Evolutionary conservation across 2,888 invertebrate genomes (phyloP).

Genomic region (Taphrorychus bicolor): DNA sequence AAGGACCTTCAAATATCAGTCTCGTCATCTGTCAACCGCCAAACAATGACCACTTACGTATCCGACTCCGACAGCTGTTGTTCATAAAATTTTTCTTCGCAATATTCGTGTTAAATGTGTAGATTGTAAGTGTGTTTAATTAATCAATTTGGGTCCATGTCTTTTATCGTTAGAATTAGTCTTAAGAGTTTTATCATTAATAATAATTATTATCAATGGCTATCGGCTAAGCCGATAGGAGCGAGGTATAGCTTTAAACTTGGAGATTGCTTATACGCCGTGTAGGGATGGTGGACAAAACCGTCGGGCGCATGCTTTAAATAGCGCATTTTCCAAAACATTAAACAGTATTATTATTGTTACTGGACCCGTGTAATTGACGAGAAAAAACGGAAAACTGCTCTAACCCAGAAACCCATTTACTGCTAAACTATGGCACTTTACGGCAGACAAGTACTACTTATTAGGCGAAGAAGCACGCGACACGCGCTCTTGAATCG

Average conservation of each 20-base stretch:
- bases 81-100: neutral
- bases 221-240: slow-evolving; percentile 26
- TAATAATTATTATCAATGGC: neutral
- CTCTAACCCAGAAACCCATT: slow-evolving; percentile 3
- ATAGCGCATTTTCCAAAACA: neutral
- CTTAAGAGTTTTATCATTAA: slow-evolving; percentile 16
- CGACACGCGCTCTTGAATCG: neutral
- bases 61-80: neutral
- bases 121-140: slow-evolving; percentile 17
- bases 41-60: no score
- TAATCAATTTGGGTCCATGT: slow-evolving; percentile 48
- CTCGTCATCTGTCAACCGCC: no score
- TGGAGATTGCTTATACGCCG: neutral
- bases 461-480: neutral
- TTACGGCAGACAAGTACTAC: neutral
- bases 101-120: slow-evolving; percentile 20
- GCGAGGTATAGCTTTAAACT: slow-evolving; percentile 47
- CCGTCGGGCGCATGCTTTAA: neutral
- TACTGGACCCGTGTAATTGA: neutral
- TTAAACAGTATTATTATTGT: neutral
- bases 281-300: neutral
- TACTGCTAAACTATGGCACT: neutral
- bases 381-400: neutral
- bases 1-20: no score
- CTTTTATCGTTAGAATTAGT: slow-evolving; percentile 24